Evolutionary conservation across 1,140 invertebrate species (phyloP), one percentile per base, ranked within the genome.

Genomic region (Marisa cornuarietis): DNA sequence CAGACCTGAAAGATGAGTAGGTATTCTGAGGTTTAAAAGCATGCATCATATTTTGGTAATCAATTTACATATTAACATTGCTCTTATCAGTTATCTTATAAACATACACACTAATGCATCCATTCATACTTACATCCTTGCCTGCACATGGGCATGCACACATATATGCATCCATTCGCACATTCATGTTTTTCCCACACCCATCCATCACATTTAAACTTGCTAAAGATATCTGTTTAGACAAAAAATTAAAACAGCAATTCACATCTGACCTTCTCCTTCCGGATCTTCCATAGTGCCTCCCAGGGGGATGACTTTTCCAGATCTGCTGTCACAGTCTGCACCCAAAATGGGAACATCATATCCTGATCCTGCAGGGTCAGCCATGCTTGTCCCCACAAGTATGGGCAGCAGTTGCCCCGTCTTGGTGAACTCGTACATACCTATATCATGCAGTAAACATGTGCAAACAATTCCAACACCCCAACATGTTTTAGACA

Each of bases 281-380:
- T 88, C 85, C 22, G 87, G 87, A 62, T 89, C 87, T 74, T 90
- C 89, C 88, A 90, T 90, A 16, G 88, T 90, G 42, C 89, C 89
- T 61, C 87, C 89, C n/a, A 90, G 85, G 24, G 89, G 89, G 31
- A 85, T 71, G 58, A 87, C 80, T 42, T 84, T 86, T 54, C 83
- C 86, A 14, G 84, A 86, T 65, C 79, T 78, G 42, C 80, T 80
- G n/a, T 87, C 83, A 66, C 80, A 83, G 26, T 87, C 87, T 16
- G 85, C 88, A 5, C 88, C 88, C 18, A 90, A 83, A 49, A 90
- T 86, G 16, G 89, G 89, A 9, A 90, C 89, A 52, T 86, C 83
- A 62, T 86, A 82, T 16, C 83, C 86, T 24, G 86, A 81, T 5
- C 89, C 89, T n/a, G 84, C 79, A 1, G 85, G 84, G 73, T 90